These are phyloP conservation scores for Dichetophora obliterata DNA, from an alignment of 2,888 invertebrate species.

Conservation along the genomic window DNA sequence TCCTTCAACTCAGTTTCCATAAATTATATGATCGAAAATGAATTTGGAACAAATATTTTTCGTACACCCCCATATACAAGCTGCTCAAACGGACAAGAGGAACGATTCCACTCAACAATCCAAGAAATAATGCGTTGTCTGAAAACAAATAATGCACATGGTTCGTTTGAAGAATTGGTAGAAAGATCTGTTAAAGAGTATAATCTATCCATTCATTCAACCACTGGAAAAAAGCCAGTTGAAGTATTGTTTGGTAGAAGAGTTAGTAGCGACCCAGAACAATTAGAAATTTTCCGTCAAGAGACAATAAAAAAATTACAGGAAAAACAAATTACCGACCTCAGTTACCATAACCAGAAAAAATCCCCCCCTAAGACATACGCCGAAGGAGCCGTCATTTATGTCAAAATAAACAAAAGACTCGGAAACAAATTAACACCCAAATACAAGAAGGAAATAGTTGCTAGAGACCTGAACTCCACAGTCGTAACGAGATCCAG, in stretches of 20 bases:
- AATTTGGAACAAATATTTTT: slow-evolving; percentile 2
- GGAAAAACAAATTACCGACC: slow-evolving; percentile 14
- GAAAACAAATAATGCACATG: background rate
- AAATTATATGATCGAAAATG: slow-evolving; percentile 13
- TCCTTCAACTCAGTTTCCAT: no score
- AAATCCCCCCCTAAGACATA: background rate
- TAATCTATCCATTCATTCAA: slow-evolving; percentile 20
- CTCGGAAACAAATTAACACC: no score
- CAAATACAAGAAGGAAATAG: no score
- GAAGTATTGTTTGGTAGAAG: slow-evolving; percentile 20
- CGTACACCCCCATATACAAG: slow-evolving; percentile 16
- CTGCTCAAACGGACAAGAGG: background rate
- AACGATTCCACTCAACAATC: background rate
- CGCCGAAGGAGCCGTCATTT: slow-evolving; percentile 44
- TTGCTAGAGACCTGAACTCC: no score
- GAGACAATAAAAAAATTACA: slow-evolving; percentile 13
- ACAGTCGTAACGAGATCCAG: no score
- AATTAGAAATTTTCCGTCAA: background rate
- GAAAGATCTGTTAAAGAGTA: background rate
- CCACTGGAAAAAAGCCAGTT: slow-evolving; percentile 1
- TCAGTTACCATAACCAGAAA: slow-evolving; percentile 12
- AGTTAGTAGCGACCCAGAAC: background rate
- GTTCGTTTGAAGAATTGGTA: background rate
- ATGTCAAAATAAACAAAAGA: slow-evolving; percentile 11
- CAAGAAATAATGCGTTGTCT: background rate